Conservation (phyloP, 2,888 invertebrate species). For the Microplitis deprimator region DNA sequence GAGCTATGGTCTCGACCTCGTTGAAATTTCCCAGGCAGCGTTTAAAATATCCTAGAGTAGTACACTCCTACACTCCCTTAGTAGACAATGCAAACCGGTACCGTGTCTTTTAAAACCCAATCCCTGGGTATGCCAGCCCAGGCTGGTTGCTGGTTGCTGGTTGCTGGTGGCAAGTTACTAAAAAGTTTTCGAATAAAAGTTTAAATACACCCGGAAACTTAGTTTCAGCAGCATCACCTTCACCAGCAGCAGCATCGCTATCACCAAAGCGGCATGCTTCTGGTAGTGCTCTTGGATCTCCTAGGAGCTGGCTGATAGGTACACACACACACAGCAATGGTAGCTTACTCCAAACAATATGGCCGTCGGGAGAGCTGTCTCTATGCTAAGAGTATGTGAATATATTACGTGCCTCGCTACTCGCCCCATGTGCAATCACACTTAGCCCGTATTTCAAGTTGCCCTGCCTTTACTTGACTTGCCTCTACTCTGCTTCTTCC, state of each 20-base stretch:
- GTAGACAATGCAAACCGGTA: not conserved
- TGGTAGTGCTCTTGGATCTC: not conserved
- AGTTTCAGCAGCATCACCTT: slow-evolving; percentile 52
- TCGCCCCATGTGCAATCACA: slow-evolving; percentile 52
- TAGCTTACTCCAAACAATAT: slow-evolving; percentile 57
- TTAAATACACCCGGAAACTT: slow-evolving; percentile 68
- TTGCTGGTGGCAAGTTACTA: slow-evolving; percentile 52
- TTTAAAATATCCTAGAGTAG: not conserved
- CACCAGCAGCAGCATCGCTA: slow-evolving; percentile 18
- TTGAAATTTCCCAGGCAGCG: not conserved
- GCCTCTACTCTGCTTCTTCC: slow-evolving; percentile 29
- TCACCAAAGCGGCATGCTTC: not conserved
- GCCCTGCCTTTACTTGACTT: slow-evolving; percentile 7
- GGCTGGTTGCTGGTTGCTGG: slow-evolving; percentile 3
- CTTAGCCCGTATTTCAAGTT: slow-evolving; percentile 52
- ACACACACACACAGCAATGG: slow-evolving; percentile 38
- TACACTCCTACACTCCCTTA: not conserved
- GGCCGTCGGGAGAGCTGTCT: slow-evolving; percentile 58
- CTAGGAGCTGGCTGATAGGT: slow-evolving; percentile 28
- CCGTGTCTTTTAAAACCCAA: not conserved
- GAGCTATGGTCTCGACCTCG: not conserved
- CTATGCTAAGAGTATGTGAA: slow-evolving; percentile 60
- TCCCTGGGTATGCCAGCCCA: not conserved
- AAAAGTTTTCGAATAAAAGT: slow-evolving; percentile 71
- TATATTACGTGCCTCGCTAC: slow-evolving; percentile 49